Base-by-base conservation (phyloP, 92 coral and sea anemone genomes). In the Epizoanthus ramosus region DNA sequence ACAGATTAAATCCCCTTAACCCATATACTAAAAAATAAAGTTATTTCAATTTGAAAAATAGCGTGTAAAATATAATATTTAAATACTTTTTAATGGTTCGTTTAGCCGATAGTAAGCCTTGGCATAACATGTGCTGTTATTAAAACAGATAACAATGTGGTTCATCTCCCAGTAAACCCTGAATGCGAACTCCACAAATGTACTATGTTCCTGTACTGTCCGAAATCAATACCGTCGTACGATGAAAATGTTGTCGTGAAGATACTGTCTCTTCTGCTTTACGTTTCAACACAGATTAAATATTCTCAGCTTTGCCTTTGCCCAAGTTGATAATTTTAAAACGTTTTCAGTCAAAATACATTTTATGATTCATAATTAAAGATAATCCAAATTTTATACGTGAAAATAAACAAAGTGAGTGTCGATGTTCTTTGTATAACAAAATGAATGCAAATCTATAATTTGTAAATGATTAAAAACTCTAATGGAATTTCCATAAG, bases 1-100 rank as follows among this genome's bases (percentile, higher is more conserved):
- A 10, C 54, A 50, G 15, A 50, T 9, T 50, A 50, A 50, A 50
- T 50, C 54, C 54, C 54, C 71, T 57, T 59, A 60, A 47, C 63
- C 66, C 72, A 33, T 41, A 77, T 60, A 39, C 17, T 61, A 69
- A 77, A 63, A 77, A 77, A 77, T 77, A 77, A 57, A 77, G 71
- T 19, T 21, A 61, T 25, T 77, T 59, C 71, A 77, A 61, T 77
- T 77, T 77, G 70, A 60, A 60, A 77, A 77, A 77, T 77, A 61
- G 61, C 43, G 22, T 77, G 69, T 77, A 77, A 77, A 77, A 77
- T 77, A 60, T 61, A 77, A 61, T 77, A 77, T 77, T 69, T 76
- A 60, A 67, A 41, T 75, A 77, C 82, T 60, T 37, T 31, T 53
- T 37, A 74, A 17, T 23, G 21, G 17, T 59, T 59, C 31, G 0